Percentiles rank a stretch among this genome's conserved stretches.
phyloP scores from a whole-genome alignment of 2,888 invertebrate genomes.

The Helobdella robusta region DNA sequence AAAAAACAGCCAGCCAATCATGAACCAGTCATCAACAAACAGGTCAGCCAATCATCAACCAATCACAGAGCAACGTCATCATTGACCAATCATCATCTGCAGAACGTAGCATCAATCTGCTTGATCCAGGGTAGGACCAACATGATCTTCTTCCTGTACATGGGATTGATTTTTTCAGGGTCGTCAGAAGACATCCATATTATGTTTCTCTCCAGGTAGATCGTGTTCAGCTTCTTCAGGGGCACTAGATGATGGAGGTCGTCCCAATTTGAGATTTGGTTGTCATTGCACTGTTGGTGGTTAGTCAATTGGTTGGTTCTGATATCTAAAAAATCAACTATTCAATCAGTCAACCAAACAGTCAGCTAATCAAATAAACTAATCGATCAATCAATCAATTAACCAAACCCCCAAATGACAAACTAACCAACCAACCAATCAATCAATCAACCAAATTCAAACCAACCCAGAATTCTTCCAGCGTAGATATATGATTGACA shows the following conservation, averaged over 20 bases:
- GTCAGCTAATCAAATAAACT: too few species aligned
- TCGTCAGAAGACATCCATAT: slow-evolving; percentile 51
- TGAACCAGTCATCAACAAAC: too few species aligned
- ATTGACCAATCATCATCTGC: slow-evolving; percentile 21
- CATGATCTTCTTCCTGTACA: slow-evolving; percentile 82
- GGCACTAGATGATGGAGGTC: slow-evolving; percentile 64
- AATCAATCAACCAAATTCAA: too few species aligned
- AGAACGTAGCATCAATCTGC: slow-evolving; percentile 83
- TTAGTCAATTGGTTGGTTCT: neutral
- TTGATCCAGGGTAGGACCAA: slow-evolving; percentile 71
- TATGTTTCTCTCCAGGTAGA: slow-evolving; percentile 90
- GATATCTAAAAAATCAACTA: neutral
- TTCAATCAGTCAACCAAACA: too few species aligned
- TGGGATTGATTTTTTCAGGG: slow-evolving; percentile 60
- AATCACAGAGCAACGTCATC: neutral
- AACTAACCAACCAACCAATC: too few species aligned
- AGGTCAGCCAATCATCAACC: neutral
- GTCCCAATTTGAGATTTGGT: slow-evolving; percentile 73
- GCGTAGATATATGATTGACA: slow-evolving; percentile 62
- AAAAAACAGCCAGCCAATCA: too few species aligned
- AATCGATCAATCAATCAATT: too few species aligned
- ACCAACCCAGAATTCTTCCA: slow-evolving; percentile 90
- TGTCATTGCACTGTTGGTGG: slow-evolving; percentile 70
- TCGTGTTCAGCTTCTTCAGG: slow-evolving; percentile 57
- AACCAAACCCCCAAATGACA: too few species aligned